phyloP scores from a whole-genome alignment of 2,113 vertebrate genomes.

The Toxotes jaculatrix region DNA sequence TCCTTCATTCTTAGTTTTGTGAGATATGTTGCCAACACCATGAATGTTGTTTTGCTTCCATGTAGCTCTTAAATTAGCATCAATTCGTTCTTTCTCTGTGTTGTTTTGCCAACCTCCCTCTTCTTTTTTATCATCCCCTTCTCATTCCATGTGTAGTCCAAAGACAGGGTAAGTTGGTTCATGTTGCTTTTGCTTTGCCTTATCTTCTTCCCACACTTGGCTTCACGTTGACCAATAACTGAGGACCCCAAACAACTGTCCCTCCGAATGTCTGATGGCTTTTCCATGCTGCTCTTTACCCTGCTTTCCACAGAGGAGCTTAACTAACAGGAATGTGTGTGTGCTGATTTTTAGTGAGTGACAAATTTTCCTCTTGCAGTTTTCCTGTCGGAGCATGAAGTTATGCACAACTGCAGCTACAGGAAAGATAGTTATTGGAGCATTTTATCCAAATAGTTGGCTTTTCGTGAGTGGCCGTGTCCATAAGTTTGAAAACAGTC shows the following conservation, averaged over 20 bases:
- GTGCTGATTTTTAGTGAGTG: conserved; percentile 52
- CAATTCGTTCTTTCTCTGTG: conserved; percentile 61
- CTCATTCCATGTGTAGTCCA: conserved; percentile 88
- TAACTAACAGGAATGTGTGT: conserved; percentile 77
- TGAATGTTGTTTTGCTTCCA: conserved; percentile 55
- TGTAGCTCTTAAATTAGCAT: conserved; percentile 47
- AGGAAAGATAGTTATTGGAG: conserved; percentile 6
- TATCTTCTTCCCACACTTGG: conserved; percentile 50
- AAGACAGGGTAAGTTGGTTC: conserved; percentile 91
- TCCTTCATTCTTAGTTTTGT: conserved; percentile 3
- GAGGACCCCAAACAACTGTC: conserved; percentile 49
- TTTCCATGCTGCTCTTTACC: conserved; percentile 63
- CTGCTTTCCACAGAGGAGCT: conserved; percentile 62
- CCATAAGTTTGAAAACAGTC: not conserved
- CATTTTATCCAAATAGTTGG: not conserved
- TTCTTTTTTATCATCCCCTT: conserved; percentile 69
- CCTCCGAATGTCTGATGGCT: conserved; percentile 60
- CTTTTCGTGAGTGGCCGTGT: not conserved
- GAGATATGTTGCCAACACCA: conserved; percentile 1
- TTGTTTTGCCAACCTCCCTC: conserved; percentile 75
- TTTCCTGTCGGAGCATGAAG: conserved; percentile 60
- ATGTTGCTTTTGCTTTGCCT: conserved; percentile 68
- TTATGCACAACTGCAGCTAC: conserved; percentile 21
- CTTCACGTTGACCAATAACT: conserved; percentile 47
- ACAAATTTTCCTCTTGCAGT: conserved; percentile 33